Base-by-base conservation (phyloP, 2,113 vertebrate genomes). In the Amphilophus citrinellus region DNA sequence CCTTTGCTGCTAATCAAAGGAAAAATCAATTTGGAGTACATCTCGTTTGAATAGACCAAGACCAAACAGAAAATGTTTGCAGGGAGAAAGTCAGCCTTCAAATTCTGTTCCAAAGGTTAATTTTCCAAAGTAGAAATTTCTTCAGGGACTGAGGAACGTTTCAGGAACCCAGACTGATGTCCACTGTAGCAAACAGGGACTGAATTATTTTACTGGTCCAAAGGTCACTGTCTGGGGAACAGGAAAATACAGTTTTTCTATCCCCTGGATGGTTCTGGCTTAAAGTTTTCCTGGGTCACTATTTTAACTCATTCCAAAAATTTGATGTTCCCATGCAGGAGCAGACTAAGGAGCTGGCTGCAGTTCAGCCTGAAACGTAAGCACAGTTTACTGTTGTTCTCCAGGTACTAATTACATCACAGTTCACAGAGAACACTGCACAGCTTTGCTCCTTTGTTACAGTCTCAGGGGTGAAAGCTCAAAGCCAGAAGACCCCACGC, bases 291-390 rank as follows among this genome's bases (percentile, higher is more conserved):
- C 44, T 15, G 20, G 27, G 5, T 61, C n/a, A 18, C 42, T 22
- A 35, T 61, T 53, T 3, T n/a, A 37, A 66, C 15, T 4, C n/a
- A 82, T 44, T 15, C 14, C 13, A 68, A n/a, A n/a, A 56, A 0
- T 75, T 42, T 47, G 22, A 35, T 73, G 17, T 42, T 62, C 10
- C 35, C 39, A 62, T 65, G 18, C 90, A 97, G 96, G 95, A 96
- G 60, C 91, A 93, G 78, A 96, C 96, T 0, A 96, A 95, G 53
- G 87, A 94, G 14, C 86, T 96, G 1, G 94, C 96, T 65, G 92
- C 91, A 22, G 79, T 83, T 61, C 95, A 96, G 8, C 86, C 94
- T 75, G 95, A 96, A 89, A 83, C 35, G 96, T 97, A 93, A 94
- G 96, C 77, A 1, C 35, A 56, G 1, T 1, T 37, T 4, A 15